Evolutionary conservation across 2,113 vertebrate genomes (phyloP).

Genomic region (Ahaetulla prasina): DNA sequence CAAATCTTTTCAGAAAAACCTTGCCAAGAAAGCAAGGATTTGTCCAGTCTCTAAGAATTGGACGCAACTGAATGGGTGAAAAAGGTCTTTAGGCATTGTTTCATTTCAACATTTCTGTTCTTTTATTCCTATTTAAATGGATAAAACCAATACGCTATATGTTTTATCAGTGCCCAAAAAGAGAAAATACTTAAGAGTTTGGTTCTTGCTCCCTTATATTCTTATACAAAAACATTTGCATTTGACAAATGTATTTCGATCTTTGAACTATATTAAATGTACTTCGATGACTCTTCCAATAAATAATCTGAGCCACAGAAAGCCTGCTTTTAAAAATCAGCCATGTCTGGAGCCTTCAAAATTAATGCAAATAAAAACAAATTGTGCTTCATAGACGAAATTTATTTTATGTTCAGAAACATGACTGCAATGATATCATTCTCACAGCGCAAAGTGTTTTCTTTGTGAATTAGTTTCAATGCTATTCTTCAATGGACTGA

Average conservation of each 20-base stretch:
- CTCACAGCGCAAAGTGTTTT: background rate
- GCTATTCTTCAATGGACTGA: background rate
- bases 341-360: slow-evolving; percentile 19
- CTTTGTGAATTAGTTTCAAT: background rate
- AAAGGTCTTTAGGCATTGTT: background rate
- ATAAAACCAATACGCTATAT: background rate
- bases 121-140: background rate
- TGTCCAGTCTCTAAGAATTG: no score
- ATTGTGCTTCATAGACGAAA: background rate
- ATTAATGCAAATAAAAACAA: slow-evolving; percentile 28
- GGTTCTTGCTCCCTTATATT: background rate
- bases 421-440: background rate
- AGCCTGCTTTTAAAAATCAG: slow-evolving; percentile 20
- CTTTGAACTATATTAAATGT: slow-evolving; percentile 36
- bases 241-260: slow-evolving; percentile 13
- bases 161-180: background rate
- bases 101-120: background rate
- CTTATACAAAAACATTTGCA: slow-evolving; percentile 7
- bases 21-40: no score
- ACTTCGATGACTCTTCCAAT: slow-evolving; percentile 18
- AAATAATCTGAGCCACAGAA: slow-evolving; percentile 12
- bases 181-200: background rate
- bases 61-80: no score
- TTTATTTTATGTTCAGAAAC: background rate
- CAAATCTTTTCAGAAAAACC: no score